These are phyloP conservation scores for Ormia ochracea DNA, from an alignment of 2,888 invertebrate genomes.

Conservation along the genomic window DNA sequence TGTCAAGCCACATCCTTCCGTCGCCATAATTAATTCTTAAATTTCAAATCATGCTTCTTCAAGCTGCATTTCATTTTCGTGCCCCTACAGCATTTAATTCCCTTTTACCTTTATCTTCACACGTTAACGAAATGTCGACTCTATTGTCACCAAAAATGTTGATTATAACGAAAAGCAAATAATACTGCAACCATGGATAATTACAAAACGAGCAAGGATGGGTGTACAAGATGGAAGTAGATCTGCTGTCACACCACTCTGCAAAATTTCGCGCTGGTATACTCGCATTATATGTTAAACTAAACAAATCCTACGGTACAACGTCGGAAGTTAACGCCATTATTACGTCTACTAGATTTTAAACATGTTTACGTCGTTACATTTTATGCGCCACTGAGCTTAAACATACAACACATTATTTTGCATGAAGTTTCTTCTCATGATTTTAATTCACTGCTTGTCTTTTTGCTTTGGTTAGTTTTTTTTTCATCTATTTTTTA, in stretches of 20 bases:
- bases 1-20: slow-evolving; percentile 30
- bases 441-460: slow-evolving; percentile 13
- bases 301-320: slow-evolving; percentile 41
- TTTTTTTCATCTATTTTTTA: not conserved
- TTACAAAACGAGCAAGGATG: not conserved
- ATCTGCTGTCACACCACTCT: slow-evolving; percentile 21
- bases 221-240: not conserved
- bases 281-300: slow-evolving; percentile 20
- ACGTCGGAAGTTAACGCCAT: slow-evolving; percentile 48
- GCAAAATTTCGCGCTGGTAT: not conserved
- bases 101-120: slow-evolving; percentile 4
- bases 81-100: slow-evolving; percentile 6
- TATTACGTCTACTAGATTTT: slow-evolving; percentile 48
- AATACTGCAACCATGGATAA: not conserved
- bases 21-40: slow-evolving; percentile 28
- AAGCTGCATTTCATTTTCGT: slow-evolving; percentile 13
- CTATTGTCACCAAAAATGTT: slow-evolving; percentile 36
- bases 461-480: slow-evolving; percentile 15
- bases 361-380: slow-evolving; percentile 51
- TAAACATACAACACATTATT: slow-evolving; percentile 18
- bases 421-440: slow-evolving; percentile 11
- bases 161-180: slow-evolving; percentile 25
- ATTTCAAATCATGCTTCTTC: slow-evolving; percentile 18
- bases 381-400: slow-evolving; percentile 46
- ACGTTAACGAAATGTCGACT: slow-evolving; percentile 17